Conservation (phyloP, 2,888 invertebrate genomes). For the Cabera pusaria region DNA sequence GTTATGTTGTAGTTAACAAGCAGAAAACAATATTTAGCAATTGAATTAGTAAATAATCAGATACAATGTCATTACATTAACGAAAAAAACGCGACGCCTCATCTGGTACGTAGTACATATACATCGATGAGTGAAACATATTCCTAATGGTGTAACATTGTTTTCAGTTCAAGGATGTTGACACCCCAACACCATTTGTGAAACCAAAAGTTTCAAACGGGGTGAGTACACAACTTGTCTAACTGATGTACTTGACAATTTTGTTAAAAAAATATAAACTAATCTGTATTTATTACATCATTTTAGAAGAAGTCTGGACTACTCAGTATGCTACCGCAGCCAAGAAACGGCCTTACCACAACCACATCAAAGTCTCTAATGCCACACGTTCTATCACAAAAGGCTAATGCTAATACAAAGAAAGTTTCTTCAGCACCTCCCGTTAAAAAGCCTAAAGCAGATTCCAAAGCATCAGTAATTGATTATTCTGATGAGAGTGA, state of each 20-base stretch:
- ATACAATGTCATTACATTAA: no score
- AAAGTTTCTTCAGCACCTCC: conserved; percentile 43
- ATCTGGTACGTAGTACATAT: no score
- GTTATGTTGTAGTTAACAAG: no score
- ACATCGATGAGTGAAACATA: no score
- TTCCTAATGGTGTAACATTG: conserved; percentile 24
- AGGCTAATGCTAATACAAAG: conserved; percentile 42
- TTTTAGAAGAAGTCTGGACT: conserved; percentile 86
- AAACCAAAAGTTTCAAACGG: conserved; percentile 72
- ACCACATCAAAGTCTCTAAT: conserved; percentile 59
- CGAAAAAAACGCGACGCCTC: no score
- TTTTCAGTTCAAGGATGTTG: conserved; percentile 84
- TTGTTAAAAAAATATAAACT: not conserved
- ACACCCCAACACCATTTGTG: conserved; percentile 62
- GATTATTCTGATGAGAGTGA: conserved; percentile 74
- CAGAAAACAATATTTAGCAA: no score
- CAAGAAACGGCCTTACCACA: conserved; percentile 73
- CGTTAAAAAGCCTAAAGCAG: conserved; percentile 36
- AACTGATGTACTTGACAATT: no score
- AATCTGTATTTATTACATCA: conserved; percentile 6
- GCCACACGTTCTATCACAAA: conserved; percentile 74
- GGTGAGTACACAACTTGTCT: conserved; percentile 56
- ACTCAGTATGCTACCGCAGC: conserved; percentile 87
- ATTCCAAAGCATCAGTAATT: conserved; percentile 31
- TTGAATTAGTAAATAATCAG: no score